Conservation (phyloP, 2,888 invertebrate species). For the Metopia argyrocephala region DNA sequence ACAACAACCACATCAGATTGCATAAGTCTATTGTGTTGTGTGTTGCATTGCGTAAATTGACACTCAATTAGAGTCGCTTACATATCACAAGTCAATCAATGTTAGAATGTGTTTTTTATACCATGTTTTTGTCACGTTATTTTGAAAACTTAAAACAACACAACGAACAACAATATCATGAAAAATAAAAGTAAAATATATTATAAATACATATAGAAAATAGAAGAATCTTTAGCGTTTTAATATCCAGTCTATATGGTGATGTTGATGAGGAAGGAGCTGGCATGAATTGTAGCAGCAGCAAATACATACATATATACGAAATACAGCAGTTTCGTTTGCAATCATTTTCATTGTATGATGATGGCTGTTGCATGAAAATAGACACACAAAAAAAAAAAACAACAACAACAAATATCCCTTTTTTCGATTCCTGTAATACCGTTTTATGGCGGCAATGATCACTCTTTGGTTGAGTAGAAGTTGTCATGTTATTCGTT, state of each 20-base stretch:
- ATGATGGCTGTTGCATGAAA: constrained; percentile 32
- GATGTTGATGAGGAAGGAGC: constrained; percentile 29
- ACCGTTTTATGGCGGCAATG: constrained; percentile 59
- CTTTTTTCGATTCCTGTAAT: constrained; percentile 55
- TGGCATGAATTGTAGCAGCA: constrained; percentile 31
- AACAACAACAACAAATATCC: constrained; percentile 5
- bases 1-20: constrained; percentile 33
- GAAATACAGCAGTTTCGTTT: constrained; percentile 52
- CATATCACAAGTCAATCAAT: constrained; percentile 77
- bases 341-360: constrained; percentile 38
- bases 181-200: background rate
- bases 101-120: constrained; percentile 70
- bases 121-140: constrained; percentile 57
- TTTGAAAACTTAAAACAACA: constrained; percentile 34
- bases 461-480: constrained; percentile 55
- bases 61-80: constrained; percentile 75
- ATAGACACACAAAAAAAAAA: constrained; percentile 20
- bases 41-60: constrained; percentile 64
- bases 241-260: constrained; percentile 30
- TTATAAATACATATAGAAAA: constrained; percentile 25
- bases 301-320: background rate
- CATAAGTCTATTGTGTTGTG: constrained; percentile 49
- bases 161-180: background rate
- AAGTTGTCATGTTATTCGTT: constrained; percentile 65
- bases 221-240: constrained; percentile 54